Evolutionary conservation across 2,113 vertebrate genomes (phyloP).

Genomic region (Neofelis nebulosa): DNA sequence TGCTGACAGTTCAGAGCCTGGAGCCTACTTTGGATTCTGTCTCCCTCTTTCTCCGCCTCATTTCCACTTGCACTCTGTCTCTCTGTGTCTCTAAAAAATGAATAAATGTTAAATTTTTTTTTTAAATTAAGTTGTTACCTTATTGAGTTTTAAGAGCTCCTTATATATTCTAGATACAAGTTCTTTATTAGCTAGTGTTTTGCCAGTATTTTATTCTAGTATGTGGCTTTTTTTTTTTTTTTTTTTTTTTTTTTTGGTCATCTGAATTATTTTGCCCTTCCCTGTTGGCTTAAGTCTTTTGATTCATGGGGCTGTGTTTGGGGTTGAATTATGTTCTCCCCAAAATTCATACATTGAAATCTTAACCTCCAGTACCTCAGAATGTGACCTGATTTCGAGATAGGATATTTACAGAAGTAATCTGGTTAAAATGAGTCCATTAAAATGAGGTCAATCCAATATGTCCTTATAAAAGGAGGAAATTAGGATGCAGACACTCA

Average conservation of each 20-base stretch:
- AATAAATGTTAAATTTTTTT: too few relatives aligned
- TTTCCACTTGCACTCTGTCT: too few relatives aligned
- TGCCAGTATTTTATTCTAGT: not conserved
- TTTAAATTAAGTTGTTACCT: too few relatives aligned
- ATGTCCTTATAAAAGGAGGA: not conserved
- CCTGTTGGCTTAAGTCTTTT: not conserved
- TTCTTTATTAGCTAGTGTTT: not conserved
- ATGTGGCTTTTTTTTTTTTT: not conserved
- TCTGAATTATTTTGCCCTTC: not conserved
- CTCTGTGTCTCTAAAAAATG: too few relatives aligned
- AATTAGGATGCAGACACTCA: not conserved
- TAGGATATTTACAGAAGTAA: not conserved
- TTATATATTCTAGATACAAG: not conserved
- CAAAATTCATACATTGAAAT: not conserved
- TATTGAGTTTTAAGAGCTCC: not conserved
- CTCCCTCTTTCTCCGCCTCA: too few relatives aligned
- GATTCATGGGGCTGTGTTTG: not conserved
- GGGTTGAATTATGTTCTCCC: not conserved
- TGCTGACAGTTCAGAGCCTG: too few relatives aligned
- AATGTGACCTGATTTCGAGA: not conserved
- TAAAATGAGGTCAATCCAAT: not conserved
- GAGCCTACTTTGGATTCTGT: too few relatives aligned
- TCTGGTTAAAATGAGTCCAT: not conserved
- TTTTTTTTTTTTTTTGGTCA: not conserved
- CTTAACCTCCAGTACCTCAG: not conserved